phyloP scores from a whole-genome alignment of 2,888 invertebrate species.

The Ophion ellenae region DNA sequence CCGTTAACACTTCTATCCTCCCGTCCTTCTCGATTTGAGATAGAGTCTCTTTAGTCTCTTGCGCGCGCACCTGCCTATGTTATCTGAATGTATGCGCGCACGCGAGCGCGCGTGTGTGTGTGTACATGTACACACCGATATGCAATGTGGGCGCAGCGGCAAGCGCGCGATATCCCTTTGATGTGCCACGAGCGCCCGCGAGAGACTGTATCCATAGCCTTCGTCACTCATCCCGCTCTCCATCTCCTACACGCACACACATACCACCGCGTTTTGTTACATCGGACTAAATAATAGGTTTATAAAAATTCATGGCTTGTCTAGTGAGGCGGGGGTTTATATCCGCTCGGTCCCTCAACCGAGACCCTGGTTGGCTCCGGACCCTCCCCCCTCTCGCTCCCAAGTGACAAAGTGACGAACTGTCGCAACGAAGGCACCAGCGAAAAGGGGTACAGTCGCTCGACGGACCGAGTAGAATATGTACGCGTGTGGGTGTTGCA shows the following conservation, averaged over 20 bases:
- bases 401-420: conserved; percentile 70
- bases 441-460: conserved; percentile 42
- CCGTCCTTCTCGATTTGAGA: conserved; percentile 41
- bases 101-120: conserved; percentile 30
- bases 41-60: conserved; percentile 27
- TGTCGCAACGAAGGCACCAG: conserved; percentile 64
- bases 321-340: conserved; percentile 72
- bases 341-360: conserved; percentile 59
- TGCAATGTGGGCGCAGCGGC: conserved; percentile 67
- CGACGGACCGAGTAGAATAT: no score
- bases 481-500: background rate
- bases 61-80: conserved; percentile 3
- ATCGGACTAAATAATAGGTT: conserved; percentile 81
- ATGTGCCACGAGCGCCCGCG: conserved; percentile 73
- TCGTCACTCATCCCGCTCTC: conserved; percentile 23
- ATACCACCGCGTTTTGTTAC: conserved; percentile 77
- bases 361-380: conserved; percentile 36
- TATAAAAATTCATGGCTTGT: conserved; percentile 80
- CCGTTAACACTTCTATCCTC: conserved; percentile 64
- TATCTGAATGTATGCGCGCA: conserved; percentile 59
- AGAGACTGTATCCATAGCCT: conserved; percentile 36
- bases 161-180: conserved; percentile 77
- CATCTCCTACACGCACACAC: background rate
- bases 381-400: conserved; percentile 47
- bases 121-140: conserved; percentile 35